These are phyloP conservation scores for Acronicta psi DNA, from an alignment of 2,888 invertebrate species.

Conservation along the genomic window DNA sequence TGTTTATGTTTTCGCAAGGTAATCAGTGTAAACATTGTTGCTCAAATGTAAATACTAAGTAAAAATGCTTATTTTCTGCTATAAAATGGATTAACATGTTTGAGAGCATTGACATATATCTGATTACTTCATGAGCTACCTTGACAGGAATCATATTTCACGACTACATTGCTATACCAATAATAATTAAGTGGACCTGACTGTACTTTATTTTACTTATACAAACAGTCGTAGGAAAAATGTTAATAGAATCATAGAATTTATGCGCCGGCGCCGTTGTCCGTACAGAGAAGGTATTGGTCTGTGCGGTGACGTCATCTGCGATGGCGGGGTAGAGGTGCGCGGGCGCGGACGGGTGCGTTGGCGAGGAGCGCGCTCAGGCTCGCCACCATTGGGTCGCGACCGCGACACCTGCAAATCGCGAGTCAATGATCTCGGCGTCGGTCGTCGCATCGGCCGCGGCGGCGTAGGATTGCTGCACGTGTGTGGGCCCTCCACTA, in stretches of 20 bases:
- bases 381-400: constrained; percentile 58
- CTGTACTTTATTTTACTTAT: constrained; percentile 26
- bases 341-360: constrained; percentile 37
- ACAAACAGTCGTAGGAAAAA: constrained; percentile 45
- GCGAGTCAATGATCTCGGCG: constrained; percentile 65
- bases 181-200: constrained; percentile 27
- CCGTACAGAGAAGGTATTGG: constrained; percentile 39
- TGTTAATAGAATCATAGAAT: constrained; percentile 53
- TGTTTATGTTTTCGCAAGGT: constrained; percentile 13
- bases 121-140: constrained; percentile 23
- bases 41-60: constrained; percentile 17
- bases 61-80: constrained; percentile 9
- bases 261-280: constrained; percentile 71
- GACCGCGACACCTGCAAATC: constrained; percentile 66
- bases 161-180: constrained; percentile 14
- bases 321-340: constrained; percentile 22
- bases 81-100: constrained; percentile 32
- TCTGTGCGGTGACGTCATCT: constrained; percentile 54
- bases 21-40: constrained; percentile 17
- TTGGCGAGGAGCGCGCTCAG: constrained; percentile 48
- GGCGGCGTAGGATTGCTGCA: constrained; percentile 58
- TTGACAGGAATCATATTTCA: constrained; percentile 41
- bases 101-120: constrained; percentile 13
- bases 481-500: constrained; percentile 61
- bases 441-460: constrained; percentile 53